Conservation (phyloP, 2,888 invertebrate species). For the Chalcosyrphus nemorum region DNA sequence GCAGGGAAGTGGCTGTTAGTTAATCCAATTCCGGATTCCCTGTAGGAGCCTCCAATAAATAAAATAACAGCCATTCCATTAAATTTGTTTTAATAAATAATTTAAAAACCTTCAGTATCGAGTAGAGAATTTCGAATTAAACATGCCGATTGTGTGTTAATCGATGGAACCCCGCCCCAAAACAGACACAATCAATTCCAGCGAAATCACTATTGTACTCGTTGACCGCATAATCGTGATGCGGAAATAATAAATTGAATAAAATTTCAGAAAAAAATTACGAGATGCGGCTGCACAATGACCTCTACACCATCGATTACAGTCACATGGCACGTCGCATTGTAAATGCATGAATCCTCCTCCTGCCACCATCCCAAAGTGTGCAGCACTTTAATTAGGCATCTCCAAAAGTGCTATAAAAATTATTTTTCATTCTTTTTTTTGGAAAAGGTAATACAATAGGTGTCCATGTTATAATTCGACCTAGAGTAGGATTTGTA, state of each 20-base stretch:
- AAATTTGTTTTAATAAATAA: no score
- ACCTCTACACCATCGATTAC: background rate
- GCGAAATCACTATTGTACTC: background rate
- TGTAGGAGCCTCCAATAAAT: no score
- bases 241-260: conserved; percentile 30
- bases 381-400: conserved; percentile 4
- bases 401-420: conserved; percentile 10
- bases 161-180: background rate
- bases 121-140: no score
- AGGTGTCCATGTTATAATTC: conserved; percentile 4
- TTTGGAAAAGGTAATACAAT: background rate
- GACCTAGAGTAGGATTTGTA: background rate
- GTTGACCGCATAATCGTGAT: conserved; percentile 20
- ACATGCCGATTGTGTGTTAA: no score
- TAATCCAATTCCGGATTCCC: no score
- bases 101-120: no score
- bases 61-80: no score
- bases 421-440: background rate
- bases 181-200: background rate
- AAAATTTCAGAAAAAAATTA: background rate
- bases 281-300: background rate
- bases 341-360: background rate
- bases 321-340: background rate
- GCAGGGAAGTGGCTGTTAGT: no score
- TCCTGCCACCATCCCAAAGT: background rate